Percentiles rank a stretch among this genome's conserved stretches.
Evolutionary conservation across 2,888 invertebrate species (phyloP).

Genomic region (Coenonympha glycerion): DNA sequence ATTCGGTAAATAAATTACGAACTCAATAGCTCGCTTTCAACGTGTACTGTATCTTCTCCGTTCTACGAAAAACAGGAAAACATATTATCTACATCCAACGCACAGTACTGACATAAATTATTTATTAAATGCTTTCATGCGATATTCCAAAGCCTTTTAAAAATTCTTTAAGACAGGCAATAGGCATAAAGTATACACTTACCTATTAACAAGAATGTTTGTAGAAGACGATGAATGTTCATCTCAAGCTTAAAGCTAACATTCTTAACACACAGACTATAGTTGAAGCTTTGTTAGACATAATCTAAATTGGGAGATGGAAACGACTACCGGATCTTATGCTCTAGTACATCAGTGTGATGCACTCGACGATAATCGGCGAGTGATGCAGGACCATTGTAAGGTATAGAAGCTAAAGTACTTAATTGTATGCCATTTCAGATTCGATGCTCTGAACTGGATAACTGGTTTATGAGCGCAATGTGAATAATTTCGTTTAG

Average conservation of each 20-base stretch:
- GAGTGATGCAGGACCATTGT: conserved; percentile 1
- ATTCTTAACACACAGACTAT: too few species aligned
- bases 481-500: not conserved
- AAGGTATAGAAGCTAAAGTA: not conserved
- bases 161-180: too few species aligned
- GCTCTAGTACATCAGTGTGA: not conserved
- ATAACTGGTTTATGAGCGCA: not conserved
- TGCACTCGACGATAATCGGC: conserved; percentile 1
- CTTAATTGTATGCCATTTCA: not conserved
- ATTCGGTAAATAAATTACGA: conserved; percentile 56
- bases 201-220: too few species aligned
- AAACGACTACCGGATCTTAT: not conserved
- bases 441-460: not conserved
- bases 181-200: too few species aligned
- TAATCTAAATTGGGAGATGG: not conserved
- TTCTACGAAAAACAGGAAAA: conserved; percentile 29
- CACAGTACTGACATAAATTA: not conserved
- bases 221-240: too few species aligned
- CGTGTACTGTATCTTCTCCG: conserved; percentile 23
- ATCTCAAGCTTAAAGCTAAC: too few species aligned
- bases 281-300: not conserved
- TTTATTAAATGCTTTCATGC: conserved; percentile 3
- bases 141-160: not conserved
- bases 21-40: conserved; percentile 41
- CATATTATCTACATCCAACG: not conserved